Evolutionary conservation across 2,888 invertebrate genomes (phyloP).

Genomic region (Parnassius glacialis): DNA sequence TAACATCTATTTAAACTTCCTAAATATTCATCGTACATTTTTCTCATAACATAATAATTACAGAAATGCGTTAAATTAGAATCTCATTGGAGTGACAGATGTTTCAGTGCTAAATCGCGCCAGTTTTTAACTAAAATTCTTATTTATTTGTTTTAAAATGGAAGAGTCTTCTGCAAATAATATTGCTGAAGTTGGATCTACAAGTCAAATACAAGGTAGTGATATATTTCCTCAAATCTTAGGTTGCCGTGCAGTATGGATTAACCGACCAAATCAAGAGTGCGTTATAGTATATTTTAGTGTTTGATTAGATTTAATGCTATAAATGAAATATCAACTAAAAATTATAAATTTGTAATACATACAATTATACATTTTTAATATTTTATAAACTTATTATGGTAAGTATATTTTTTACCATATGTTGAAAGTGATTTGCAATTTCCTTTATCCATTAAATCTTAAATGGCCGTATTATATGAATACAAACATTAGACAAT

Average conservation of each 20-base stretch:
- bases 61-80: slow-evolving; percentile 50
- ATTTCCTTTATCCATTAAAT: too few relatives aligned
- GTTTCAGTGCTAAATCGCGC: slow-evolving; percentile 62
- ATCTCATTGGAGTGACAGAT: slow-evolving; percentile 60
- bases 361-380: neutral
- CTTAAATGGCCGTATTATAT: too few relatives aligned
- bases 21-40: too few relatives aligned
- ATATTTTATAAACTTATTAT: neutral
- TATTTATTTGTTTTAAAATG: slow-evolving; percentile 45
- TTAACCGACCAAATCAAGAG: slow-evolving; percentile 46
- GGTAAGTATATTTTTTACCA: too few relatives aligned
- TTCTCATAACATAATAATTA: neutral
- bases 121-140: slow-evolving; percentile 49
- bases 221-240: slow-evolving; percentile 35
- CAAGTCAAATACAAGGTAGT: slow-evolving; percentile 49
- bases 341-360: neutral
- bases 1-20: too few relatives aligned
- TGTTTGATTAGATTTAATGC: neutral
- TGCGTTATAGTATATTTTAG: slow-evolving; percentile 4
- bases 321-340: neutral
- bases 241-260: slow-evolving; percentile 37
- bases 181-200: slow-evolving; percentile 42
- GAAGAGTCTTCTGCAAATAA: slow-evolving; percentile 49
- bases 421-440: too few relatives aligned
- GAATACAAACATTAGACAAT: too few relatives aligned